Conservation (phyloP, 1,140 invertebrate species). For the Schlechtendalia chinensis region DNA sequence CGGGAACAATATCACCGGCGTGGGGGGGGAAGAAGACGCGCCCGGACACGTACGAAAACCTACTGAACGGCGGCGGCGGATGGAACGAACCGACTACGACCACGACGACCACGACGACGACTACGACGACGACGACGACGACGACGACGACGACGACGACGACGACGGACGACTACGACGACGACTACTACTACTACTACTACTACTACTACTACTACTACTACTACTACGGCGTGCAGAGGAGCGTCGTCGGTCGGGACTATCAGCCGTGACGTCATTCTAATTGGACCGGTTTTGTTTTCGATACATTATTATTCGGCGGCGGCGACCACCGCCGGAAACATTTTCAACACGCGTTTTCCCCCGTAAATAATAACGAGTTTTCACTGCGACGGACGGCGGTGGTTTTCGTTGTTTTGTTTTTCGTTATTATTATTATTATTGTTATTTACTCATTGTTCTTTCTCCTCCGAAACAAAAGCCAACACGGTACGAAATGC, state of each 20-base stretch:
- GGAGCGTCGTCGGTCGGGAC: neutral
- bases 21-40: neutral
- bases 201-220: too few relatives aligned
- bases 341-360: too few relatives aligned
- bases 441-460: too few relatives aligned
- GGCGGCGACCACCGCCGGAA: neutral
- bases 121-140: neutral
- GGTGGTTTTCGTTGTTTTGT: too few relatives aligned
- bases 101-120: too few relatives aligned
- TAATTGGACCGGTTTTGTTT: constrained; percentile 18
- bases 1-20: too few relatives aligned
- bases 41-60: neutral
- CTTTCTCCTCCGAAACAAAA: too few relatives aligned
- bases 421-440: too few relatives aligned
- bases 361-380: too few relatives aligned
- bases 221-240: constrained; percentile 6
- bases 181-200: too few relatives aligned
- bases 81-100: neutral
- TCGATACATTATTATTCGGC: neutral
- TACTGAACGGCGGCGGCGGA: neutral
- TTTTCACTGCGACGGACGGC: too few relatives aligned
- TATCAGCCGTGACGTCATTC: constrained; percentile 13
- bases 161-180: neutral
- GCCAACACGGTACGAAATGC: too few relatives aligned
- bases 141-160: neutral